A percentile compares a stretch with the other conserved stretches of the same genome.
phyloP scores from a whole-genome alignment of 1,140 invertebrate species.

The Drosophila murphyi region DNA sequence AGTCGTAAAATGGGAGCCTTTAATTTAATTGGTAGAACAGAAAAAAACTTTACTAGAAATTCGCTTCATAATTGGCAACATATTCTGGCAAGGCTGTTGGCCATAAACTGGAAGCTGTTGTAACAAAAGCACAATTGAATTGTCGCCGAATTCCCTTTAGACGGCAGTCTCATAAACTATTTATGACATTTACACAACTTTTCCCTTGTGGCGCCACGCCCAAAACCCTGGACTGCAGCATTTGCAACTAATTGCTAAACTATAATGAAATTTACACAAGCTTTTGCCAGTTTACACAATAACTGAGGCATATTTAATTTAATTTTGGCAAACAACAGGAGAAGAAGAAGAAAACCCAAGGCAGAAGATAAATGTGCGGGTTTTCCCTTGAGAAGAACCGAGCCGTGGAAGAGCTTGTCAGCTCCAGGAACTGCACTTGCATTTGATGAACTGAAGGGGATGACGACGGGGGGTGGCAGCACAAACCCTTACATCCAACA shows the following conservation, averaged over 20 bases:
- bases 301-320: conserved; percentile 57
- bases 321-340: conserved; percentile 54
- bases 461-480: conserved; percentile 2
- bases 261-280: conserved; percentile 55
- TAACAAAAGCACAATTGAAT: conserved; percentile 16
- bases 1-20: too few species aligned
- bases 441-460: not conserved
- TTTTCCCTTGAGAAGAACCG: conserved; percentile 12
- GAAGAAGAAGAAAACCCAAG: conserved; percentile 1
- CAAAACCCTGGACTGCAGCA: not conserved
- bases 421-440: conserved; percentile 45
- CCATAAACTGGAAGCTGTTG: not conserved
- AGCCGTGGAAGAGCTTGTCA: not conserved
- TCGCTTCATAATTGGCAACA: too few species aligned
- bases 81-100: not conserved
- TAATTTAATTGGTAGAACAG: too few species aligned
- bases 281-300: conserved; percentile 42
- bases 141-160: conserved; percentile 1
- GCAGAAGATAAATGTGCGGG: conserved; percentile 41
- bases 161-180: conserved; percentile 4
- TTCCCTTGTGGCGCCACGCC: not conserved
- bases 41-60: too few species aligned
- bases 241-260: conserved; percentile 38
- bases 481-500: conserved; percentile 15
- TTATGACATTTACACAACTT: conserved; percentile 23